Percentiles rank a stretch among this genome's conserved stretches.
phyloP scores from a whole-genome alignment of 2,888 invertebrate species.

The Microchrysa polita region DNA sequence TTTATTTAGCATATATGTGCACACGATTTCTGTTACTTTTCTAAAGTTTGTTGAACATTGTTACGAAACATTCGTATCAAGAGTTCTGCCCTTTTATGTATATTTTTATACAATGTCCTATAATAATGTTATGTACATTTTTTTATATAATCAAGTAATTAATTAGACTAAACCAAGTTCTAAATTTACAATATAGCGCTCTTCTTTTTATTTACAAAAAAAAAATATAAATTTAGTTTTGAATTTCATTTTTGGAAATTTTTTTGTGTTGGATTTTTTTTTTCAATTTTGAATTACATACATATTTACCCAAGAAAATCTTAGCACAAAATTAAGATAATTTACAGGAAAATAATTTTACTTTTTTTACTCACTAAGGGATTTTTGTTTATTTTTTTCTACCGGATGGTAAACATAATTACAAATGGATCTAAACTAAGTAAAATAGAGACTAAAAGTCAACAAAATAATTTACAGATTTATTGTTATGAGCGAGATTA shows the following conservation, averaged over 20 bases:
- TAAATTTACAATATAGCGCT: not conserved
- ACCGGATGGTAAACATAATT: not conserved
- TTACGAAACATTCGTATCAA: no score
- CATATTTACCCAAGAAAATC: conserved; percentile 1
- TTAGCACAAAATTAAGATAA: conserved; percentile 8
- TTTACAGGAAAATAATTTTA: conserved; percentile 6
- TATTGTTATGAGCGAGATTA: not conserved
- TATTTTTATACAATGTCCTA: no score
- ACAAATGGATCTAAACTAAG: not conserved
- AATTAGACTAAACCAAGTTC: no score
- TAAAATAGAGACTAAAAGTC: not conserved
- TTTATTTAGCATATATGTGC: not conserved
- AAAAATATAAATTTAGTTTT: not conserved
- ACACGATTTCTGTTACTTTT: no score
- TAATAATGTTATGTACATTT: no score
- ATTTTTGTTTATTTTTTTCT: not conserved
- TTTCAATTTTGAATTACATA: not conserved
- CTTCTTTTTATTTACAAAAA: conserved; percentile 1
- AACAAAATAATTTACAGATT: not conserved
- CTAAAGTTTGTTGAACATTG: no score
- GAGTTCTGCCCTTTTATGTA: no score
- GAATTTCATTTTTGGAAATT: not conserved
- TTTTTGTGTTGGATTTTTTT: not conserved
- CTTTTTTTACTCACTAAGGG: not conserved
- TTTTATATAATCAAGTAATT: no score